Evolutionary conservation across 2,113 vertebrate genomes (phyloP).

Genomic region (Ovis canadensis): DNA sequence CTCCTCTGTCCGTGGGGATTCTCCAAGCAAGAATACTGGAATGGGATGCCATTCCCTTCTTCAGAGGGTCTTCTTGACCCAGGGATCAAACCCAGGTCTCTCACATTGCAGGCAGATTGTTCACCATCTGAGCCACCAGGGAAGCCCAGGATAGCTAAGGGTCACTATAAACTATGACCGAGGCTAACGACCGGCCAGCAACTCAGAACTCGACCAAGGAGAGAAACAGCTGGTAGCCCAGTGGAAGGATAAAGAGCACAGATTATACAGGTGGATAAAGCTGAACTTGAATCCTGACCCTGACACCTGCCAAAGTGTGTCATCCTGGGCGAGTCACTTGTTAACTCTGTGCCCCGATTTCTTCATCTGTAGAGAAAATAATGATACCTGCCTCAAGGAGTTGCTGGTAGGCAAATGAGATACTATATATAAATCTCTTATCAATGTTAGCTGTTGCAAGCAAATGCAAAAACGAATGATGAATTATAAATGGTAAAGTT

Average conservation of each 20-base stretch:
- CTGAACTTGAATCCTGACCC: background rate
- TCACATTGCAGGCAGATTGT: background rate
- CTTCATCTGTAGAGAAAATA: background rate
- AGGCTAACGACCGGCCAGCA: background rate
- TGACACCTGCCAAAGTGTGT: background rate
- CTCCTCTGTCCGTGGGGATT: background rate
- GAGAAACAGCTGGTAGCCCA: background rate
- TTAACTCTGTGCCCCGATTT: background rate
- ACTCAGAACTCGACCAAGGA: background rate
- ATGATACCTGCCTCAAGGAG: background rate
- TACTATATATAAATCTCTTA: background rate
- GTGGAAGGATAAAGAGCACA: background rate
- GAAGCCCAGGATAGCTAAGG: background rate
- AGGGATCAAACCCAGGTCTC: background rate
- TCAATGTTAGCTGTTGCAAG: background rate
- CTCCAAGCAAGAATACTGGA: background rate
- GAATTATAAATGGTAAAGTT: background rate
- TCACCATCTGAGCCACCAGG: background rate
- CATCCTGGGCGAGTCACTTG: background rate
- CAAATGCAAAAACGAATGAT: background rate
- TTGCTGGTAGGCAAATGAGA: background rate
- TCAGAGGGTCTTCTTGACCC: background rate
- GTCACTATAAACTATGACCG: background rate
- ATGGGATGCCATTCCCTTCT: background rate
- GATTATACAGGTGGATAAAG: background rate